These are phyloP conservation scores for Drosophila novamexicana DNA, from an alignment of 1,140 invertebrate species.

Conservation along the genomic window DNA sequence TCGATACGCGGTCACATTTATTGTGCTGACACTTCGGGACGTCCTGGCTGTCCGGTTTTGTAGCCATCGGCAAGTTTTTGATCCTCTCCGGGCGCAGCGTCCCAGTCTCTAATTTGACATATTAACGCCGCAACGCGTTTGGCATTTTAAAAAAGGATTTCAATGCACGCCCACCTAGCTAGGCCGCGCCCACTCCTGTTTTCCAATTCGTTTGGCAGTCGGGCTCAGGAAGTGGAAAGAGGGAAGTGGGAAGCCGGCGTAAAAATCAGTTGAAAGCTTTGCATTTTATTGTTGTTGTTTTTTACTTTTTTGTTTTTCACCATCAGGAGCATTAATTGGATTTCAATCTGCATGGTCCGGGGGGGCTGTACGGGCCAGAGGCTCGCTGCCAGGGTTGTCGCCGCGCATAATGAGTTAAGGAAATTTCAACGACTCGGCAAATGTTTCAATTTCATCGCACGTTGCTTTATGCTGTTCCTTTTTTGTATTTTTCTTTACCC, in stretches of 20 bases:
- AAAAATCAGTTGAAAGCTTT: conserved; percentile 77
- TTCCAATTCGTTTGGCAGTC: conserved; percentile 68
- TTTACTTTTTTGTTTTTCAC: conserved; percentile 32
- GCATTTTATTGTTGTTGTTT: conserved; percentile 26
- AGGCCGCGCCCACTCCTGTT: conserved; percentile 42
- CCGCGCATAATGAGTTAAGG: conserved; percentile 69
- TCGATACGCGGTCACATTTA: conserved; percentile 66
- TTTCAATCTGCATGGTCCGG: conserved; percentile 61
- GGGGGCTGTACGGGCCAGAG: not conserved
- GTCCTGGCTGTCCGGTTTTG: conserved; percentile 31
- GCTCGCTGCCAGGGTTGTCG: conserved; percentile 53
- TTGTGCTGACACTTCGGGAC: conserved; percentile 69
- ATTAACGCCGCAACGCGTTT: conserved; percentile 74
- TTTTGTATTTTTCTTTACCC: not conserved
- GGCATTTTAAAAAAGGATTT: conserved; percentile 68
- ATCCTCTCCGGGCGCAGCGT: conserved; percentile 17
- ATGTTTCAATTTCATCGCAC: conserved; percentile 71
- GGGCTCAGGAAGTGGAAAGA: conserved; percentile 41
- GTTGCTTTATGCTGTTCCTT: conserved; percentile 5
- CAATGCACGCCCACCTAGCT: conserved; percentile 34
- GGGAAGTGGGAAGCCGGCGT: conserved; percentile 9
- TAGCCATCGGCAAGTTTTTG: conserved; percentile 54
- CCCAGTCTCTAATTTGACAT: conserved; percentile 62
- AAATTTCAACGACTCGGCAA: conserved; percentile 69
- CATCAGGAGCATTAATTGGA: conserved; percentile 75